A percentile compares a stretch with the other conserved stretches of the same genome.
Conservation (phyloP, 1,140 invertebrate species). For the Drosophila azteca region DNA sequence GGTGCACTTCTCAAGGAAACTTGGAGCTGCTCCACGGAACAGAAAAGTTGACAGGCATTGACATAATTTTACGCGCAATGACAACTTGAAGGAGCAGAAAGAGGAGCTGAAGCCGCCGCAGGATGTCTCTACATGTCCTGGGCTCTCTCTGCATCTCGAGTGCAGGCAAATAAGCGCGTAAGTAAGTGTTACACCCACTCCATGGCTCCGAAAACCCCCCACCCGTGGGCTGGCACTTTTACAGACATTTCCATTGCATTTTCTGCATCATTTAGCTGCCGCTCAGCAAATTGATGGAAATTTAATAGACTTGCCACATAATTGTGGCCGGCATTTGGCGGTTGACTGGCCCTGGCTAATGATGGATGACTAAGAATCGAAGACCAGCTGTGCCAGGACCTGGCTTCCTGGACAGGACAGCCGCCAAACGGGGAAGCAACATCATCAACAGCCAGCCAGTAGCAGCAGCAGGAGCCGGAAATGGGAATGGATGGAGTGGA, state of each 20-base stretch:
- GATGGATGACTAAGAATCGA: conserved; percentile 63
- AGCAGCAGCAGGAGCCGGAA: conserved; percentile 66
- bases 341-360: conserved; percentile 43
- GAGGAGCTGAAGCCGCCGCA: conserved; percentile 18
- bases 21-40: conserved; percentile 27
- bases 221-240: background rate
- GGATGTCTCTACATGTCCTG: conserved; percentile 53
- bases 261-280: conserved; percentile 73
- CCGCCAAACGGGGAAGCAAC: conserved; percentile 36
- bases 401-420: background rate
- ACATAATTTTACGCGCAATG: conserved; percentile 81
- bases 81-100: conserved; percentile 59
- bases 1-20: conserved; percentile 54
- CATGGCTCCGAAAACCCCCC: background rate
- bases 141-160: conserved; percentile 12
- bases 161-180: conserved; percentile 46
- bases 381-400: conserved; percentile 37
- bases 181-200: conserved; percentile 44
- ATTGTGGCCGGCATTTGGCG: conserved; percentile 51
- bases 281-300: conserved; percentile 50
- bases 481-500: conserved; percentile 21
- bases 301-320: conserved; percentile 73
- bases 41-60: conserved; percentile 81
- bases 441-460: conserved; percentile 47
- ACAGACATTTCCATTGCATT: conserved; percentile 33